Evolutionary conservation across 2,888 invertebrate genomes (phyloP).

Genomic region (Syrista parreyssii): DNA sequence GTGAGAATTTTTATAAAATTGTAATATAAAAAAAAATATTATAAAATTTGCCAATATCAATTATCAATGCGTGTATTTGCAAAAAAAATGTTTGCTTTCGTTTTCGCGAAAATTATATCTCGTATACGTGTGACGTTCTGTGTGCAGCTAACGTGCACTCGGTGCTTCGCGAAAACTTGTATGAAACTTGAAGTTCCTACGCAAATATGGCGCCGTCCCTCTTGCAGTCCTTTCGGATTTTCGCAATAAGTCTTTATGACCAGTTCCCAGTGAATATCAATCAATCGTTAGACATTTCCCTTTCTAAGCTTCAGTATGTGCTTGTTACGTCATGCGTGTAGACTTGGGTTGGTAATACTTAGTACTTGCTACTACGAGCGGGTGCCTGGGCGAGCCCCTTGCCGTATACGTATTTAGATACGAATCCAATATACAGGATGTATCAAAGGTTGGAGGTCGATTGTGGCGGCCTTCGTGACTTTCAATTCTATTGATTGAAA

Average conservation of each 20-base stretch:
- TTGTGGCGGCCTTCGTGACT: not conserved
- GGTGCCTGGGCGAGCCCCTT: not conserved
- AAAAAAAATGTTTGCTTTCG: too few species aligned
- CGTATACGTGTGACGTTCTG: not conserved
- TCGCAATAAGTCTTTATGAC: slow-evolving; percentile 20
- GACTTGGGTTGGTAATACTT: not conserved
- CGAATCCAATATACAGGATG: not conserved
- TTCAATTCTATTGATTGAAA: not conserved
- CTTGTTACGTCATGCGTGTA: not conserved
- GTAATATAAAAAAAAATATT: not conserved
- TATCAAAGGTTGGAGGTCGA: not conserved
- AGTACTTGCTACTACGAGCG: not conserved
- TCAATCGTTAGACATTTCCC: slow-evolving; percentile 39
- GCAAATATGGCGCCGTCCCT: not conserved
- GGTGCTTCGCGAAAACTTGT: not conserved
- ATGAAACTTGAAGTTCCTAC: not conserved
- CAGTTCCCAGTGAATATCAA: slow-evolving; percentile 35
- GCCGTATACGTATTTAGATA: not conserved
- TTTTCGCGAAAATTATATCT: not conserved
- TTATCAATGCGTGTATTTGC: not conserved
- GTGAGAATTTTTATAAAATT: not conserved
- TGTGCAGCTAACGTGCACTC: not conserved
- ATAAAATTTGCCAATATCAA: not conserved
- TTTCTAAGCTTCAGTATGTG: slow-evolving; percentile 28
- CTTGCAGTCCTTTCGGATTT: slow-evolving; percentile 16